Evolutionary conservation across 37 sponge, comb jelly and placozoan species (phyloP), one percentile per base, ranked within the genome.

Genomic region (Bolinopsis microptera): DNA sequence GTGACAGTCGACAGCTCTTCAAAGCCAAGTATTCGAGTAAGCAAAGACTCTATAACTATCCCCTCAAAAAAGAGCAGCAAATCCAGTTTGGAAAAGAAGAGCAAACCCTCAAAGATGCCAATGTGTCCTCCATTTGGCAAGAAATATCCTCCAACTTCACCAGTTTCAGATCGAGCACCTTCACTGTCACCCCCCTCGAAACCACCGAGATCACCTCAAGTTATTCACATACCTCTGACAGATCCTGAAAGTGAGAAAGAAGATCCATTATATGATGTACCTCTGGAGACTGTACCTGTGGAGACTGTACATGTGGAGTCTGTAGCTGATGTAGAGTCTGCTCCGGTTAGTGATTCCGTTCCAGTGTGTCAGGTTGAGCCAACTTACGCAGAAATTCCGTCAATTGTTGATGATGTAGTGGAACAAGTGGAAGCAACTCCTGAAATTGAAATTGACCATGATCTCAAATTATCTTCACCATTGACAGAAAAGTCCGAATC

Each of bases 81-180:
- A 72, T 5, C 31, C 31, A 30, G 31, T 3, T 24, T 21, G 31
- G 75, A 72, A 2, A 72, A 72, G 75, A n/a, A n/a, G 31, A 72
- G 75, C 18, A 72, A 72, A 21, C 26, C 26, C 31, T 30, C 31
- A 3, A 28, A 28, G 18, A 8, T 72, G 5, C 75, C 75, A 5
- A n/a, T 72, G 26, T 72, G 75, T 72, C 75, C 75, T 24, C 75
- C 75, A 28, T 72, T 72, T n/a, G 61, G 61, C 13, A 48, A 48
- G 61, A 48, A 48, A 48, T 13, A 5, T 48, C 5, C 9, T 48
- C 61, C 61, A 48, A 48, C 9, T 13, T 48, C 61, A 13, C 61
- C 61, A 48, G 13, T 48, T 48, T 13, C 61, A 18, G 61, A 48
- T 18, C 61, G 13, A 18, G 5, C 61, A 18, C 13, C 61, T 18